Evolutionary conservation across 2,113 vertebrate genomes (phyloP).

Genomic region (Pterocles burchelli): DNA sequence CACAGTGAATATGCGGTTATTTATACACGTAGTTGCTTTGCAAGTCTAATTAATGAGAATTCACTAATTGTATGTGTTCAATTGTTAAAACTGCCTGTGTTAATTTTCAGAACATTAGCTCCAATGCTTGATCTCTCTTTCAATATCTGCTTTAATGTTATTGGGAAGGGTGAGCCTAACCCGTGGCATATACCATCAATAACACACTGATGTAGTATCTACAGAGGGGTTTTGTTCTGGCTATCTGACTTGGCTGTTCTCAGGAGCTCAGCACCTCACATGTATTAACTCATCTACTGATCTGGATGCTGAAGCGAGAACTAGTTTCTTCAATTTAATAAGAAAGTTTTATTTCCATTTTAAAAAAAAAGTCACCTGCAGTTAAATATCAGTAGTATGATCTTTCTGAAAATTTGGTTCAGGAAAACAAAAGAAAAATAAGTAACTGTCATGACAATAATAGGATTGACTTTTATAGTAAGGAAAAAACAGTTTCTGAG

Average conservation of each 20-base stretch:
- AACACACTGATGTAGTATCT: background rate
- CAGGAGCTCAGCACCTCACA: background rate
- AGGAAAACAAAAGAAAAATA: conserved; percentile 7
- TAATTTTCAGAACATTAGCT: background rate
- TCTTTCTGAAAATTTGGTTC: background rate
- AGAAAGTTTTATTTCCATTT: background rate
- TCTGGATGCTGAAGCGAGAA: background rate
- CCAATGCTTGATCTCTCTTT: background rate
- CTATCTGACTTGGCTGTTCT: background rate
- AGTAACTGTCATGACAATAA: background rate
- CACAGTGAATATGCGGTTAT: background rate
- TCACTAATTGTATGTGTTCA: background rate
- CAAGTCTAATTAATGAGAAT: background rate
- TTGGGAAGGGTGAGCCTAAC: background rate
- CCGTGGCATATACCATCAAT: background rate
- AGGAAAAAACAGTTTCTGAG: background rate
- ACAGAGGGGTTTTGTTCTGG: background rate
- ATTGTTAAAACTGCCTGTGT: background rate
- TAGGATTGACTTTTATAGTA: background rate
- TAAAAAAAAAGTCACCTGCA: background rate
- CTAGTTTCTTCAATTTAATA: background rate
- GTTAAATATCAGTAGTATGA: background rate
- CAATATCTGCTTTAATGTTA: background rate
- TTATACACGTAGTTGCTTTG: background rate
- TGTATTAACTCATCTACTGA: background rate